phyloP scores from a whole-genome alignment of 92 coral and sea anemone genomes.

The Bergia puertoricense region DNA sequence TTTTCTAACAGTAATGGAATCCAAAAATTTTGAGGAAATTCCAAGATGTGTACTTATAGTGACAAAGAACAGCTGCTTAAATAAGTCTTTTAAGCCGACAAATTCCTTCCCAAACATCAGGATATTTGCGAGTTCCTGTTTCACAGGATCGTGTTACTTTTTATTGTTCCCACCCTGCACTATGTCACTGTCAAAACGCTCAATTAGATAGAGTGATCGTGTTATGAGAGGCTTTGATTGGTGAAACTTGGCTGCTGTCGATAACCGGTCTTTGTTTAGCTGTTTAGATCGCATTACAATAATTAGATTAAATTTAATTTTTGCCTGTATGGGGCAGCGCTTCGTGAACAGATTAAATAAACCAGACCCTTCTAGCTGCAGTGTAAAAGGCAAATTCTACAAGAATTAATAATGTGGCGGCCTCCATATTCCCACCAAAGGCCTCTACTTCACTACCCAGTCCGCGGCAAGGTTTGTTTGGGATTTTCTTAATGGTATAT shows the following conservation, averaged over 20 bases:
- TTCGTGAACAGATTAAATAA: constrained; percentile 76
- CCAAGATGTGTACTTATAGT: constrained; percentile 4
- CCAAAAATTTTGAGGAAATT: constrained; percentile 38
- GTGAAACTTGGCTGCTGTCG: constrained; percentile 40
- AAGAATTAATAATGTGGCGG: constrained; percentile 83
- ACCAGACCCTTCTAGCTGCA: constrained; percentile 80
- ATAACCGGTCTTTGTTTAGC: constrained; percentile 51
- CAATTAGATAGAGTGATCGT: constrained; percentile 46
- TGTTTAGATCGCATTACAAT: constrained; percentile 64
- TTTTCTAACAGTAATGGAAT: constrained; percentile 22
- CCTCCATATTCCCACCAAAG: constrained; percentile 88
- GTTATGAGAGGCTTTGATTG: constrained; percentile 46
- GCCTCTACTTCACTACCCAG: constrained; percentile 80
- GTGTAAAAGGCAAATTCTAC: constrained; percentile 58
- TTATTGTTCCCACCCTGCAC: constrained; percentile 48
- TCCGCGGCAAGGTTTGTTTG: constrained; percentile 79
- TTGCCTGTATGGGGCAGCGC: constrained; percentile 76
- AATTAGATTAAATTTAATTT: constrained; percentile 72
- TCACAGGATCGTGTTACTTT: constrained; percentile 50
- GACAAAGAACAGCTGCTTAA: constrained; percentile 60
- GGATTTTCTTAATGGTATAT: constrained; percentile 32
- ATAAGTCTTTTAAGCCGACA: constrained; percentile 54
- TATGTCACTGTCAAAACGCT: constrained; percentile 57
- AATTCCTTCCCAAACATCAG: constrained; percentile 63
- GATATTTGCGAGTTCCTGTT: constrained; percentile 59